A percentile compares a stretch with the other conserved stretches of the same genome.
Evolutionary conservation across 2,888 invertebrate species (phyloP).

Genomic region (Caenorhabditis panamensis): DNA sequence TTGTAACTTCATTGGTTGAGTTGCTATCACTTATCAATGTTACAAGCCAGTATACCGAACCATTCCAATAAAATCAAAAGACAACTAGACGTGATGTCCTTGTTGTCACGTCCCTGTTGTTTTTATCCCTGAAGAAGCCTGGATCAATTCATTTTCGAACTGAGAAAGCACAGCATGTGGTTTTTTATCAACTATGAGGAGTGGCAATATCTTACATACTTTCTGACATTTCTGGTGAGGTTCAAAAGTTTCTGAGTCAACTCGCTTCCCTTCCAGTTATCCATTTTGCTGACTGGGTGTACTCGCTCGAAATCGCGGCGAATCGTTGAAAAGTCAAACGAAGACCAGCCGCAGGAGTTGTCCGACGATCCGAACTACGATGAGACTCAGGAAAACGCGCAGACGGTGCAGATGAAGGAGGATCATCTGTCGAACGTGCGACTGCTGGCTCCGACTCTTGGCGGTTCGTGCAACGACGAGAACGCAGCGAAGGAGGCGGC

Average conservation of each 20-base stretch:
- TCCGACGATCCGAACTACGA: constrained; percentile 24
- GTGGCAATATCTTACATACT: neutral
- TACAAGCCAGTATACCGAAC: too few relatives aligned
- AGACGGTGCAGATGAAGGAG: constrained; percentile 42
- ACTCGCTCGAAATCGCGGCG: constrained; percentile 19
- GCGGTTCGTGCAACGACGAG: constrained; percentile 54
- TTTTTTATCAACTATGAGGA: neutral
- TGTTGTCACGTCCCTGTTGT: too few relatives aligned
- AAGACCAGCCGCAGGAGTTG: neutral
- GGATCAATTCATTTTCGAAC: too few relatives aligned
- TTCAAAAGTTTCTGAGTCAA: neutral
- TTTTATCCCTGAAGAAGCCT: too few relatives aligned
- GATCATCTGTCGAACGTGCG: constrained; percentile 51
- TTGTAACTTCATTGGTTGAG: too few relatives aligned
- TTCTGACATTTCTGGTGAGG: neutral
- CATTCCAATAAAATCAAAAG: too few relatives aligned
- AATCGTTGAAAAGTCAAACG: neutral
- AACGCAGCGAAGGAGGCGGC: constrained; percentile 60
- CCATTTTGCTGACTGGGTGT: constrained; percentile 1
- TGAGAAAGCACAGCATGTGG: neutral
- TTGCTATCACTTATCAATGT: too few relatives aligned
- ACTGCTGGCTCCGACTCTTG: constrained; percentile 46
- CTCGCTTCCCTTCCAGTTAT: neutral
- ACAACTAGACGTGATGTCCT: too few relatives aligned
- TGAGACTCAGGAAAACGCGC: constrained; percentile 42